Conservation (phyloP, 2,113 vertebrate species). For the Gymnorhina tibicen region DNA sequence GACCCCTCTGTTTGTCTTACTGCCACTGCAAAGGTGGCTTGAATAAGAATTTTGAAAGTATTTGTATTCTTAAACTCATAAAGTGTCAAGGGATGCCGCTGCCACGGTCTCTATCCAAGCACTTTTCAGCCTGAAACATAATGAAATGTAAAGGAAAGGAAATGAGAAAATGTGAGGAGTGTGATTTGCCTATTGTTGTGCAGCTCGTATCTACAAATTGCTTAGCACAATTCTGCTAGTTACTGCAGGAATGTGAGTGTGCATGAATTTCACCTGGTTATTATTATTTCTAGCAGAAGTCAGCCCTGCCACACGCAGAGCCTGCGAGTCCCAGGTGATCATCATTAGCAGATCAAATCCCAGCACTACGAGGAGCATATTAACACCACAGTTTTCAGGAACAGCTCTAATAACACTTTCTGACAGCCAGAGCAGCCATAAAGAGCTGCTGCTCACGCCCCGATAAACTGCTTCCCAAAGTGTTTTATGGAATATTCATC, state of each 20-base stretch:
- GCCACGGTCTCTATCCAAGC: neutral
- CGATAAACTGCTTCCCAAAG: neutral
- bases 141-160: neutral
- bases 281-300: neutral
- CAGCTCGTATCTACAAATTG: neutral
- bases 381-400: slow-evolving; percentile 7
- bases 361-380: neutral
- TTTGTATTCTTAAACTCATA: neutral
- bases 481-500: neutral
- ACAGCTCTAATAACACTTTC: neutral
- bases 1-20: neutral
- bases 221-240: neutral
- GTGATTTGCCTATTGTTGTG: neutral
- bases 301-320: neutral
- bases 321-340: neutral
- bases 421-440: neutral
- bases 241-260: neutral
- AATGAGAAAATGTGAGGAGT: neutral
- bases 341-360: neutral
- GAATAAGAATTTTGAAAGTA: neutral
- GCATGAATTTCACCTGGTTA: neutral
- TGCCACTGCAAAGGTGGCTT: neutral
- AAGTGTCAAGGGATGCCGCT: neutral
- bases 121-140: neutral
- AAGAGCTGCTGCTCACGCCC: neutral